Evolutionary conservation across 2,888 invertebrate species (phyloP).

Genomic region (Spisula subtruncata): DNA sequence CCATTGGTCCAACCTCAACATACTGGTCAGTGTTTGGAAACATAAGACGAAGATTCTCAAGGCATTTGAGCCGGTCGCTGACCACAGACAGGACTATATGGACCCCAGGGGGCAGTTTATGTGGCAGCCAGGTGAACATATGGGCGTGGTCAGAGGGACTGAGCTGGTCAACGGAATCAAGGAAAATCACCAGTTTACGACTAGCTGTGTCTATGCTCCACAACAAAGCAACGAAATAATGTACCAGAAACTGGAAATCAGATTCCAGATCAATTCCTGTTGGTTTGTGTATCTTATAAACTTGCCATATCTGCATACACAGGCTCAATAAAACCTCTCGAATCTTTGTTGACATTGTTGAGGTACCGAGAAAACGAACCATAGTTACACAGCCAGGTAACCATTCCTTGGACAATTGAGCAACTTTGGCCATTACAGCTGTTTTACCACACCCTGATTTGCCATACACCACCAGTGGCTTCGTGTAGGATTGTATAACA

Average conservation of each 20-base stretch:
- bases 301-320: slow-evolving; percentile 78
- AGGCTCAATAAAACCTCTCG: slow-evolving; percentile 74
- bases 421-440: slow-evolving; percentile 80
- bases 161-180: slow-evolving; percentile 84
- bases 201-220: slow-evolving; percentile 73
- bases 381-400: slow-evolving; percentile 74
- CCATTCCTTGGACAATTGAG: slow-evolving; percentile 73
- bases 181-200: slow-evolving; percentile 79
- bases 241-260: slow-evolving; percentile 77
- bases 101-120: slow-evolving; percentile 76
- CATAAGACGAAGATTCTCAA: slow-evolving; percentile 70
- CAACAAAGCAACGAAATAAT: slow-evolving; percentile 79
- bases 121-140: slow-evolving; percentile 80
- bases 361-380: slow-evolving; percentile 82
- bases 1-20: slow-evolving; percentile 73
- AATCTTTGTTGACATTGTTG: slow-evolving; percentile 75
- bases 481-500: slow-evolving; percentile 58
- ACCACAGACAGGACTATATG: slow-evolving; percentile 79
- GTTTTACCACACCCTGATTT: slow-evolving; percentile 84
- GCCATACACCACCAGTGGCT: slow-evolving; percentile 80
- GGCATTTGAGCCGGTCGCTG: slow-evolving; percentile 70
- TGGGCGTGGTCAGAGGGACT: slow-evolving; percentile 77
- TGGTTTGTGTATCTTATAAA: slow-evolving; percentile 71
- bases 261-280: slow-evolving; percentile 74
- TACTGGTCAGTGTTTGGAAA: slow-evolving; percentile 70